Conservation (phyloP, 2,113 vertebrate genomes). For the Stegostoma tigrinum region DNA sequence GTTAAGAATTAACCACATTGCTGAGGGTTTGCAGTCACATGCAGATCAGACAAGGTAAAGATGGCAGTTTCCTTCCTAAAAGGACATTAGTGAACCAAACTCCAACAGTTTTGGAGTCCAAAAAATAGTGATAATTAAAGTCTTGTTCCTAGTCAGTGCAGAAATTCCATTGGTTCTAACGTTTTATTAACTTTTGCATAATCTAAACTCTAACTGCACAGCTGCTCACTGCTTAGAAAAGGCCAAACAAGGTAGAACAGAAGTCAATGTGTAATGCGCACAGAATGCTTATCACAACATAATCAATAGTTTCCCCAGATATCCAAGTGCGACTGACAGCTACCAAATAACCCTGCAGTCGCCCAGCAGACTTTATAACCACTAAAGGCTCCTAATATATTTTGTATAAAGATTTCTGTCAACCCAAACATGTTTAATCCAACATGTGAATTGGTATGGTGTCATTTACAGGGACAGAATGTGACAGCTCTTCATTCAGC, state of each 20-base stretch:
- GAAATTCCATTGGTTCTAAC: not conserved
- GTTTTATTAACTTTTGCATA: not conserved
- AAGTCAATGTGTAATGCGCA: slow-evolving; percentile 43
- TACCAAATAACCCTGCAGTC: slow-evolving; percentile 22
- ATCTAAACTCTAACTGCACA: not conserved
- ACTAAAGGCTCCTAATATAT: not conserved
- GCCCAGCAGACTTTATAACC: slow-evolving; percentile 18
- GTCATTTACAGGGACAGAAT: slow-evolving; percentile 38
- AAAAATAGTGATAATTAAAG: not conserved
- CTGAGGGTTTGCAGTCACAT: too few species aligned
- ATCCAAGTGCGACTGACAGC: slow-evolving; percentile 15
- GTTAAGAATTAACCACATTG: too few species aligned
- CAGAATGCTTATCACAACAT: slow-evolving; percentile 56
- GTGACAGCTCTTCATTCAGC: slow-evolving; percentile 42
- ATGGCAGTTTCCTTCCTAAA: too few species aligned
- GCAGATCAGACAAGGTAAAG: too few species aligned
- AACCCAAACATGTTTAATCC: not conserved
- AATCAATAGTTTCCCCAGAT: slow-evolving; percentile 52
- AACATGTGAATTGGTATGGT: not conserved
- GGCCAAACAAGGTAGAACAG: not conserved
- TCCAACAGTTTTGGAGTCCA: not conserved
- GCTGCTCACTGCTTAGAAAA: too few species aligned
- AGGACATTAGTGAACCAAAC: too few species aligned
- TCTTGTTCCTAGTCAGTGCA: not conserved
- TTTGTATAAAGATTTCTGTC: not conserved